phyloP scores from a whole-genome alignment of 1,140 invertebrate species.

The Drosophila bocki region DNA sequence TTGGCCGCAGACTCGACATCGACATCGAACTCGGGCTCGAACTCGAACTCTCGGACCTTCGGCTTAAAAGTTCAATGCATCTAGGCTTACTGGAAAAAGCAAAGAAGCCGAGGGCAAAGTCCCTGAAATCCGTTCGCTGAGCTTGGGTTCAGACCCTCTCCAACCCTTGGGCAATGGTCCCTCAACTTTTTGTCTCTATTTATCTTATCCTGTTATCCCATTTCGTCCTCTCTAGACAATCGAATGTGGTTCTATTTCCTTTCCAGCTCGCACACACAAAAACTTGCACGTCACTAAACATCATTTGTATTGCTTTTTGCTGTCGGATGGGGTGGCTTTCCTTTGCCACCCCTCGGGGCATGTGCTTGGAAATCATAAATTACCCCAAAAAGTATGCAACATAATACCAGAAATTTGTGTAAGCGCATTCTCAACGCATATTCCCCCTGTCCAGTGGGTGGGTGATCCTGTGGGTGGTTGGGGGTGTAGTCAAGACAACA shows the following conservation, averaged over 20 bases:
- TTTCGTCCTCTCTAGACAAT: conserved; percentile 59
- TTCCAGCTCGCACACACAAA: conserved; percentile 57
- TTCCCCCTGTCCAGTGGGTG: background rate
- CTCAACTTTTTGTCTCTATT: conserved; percentile 70
- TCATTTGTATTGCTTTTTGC: conserved; percentile 73
- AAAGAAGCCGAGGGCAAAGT: conserved; percentile 22
- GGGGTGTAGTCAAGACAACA: conserved; percentile 22
- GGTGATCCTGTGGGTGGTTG: background rate
- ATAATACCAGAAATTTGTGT: conserved; percentile 80
- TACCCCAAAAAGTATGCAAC: conserved; percentile 78
- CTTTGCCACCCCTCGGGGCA: conserved; percentile 16
- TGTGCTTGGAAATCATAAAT: conserved; percentile 80
- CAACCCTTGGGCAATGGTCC: conserved; percentile 16
- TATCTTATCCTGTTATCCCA: conserved; percentile 69
- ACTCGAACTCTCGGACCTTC: conserved; percentile 52
- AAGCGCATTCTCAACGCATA: conserved; percentile 55
- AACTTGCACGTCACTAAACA: conserved; percentile 80
- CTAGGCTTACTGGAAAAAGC: conserved; percentile 42
- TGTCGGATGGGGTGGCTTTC: conserved; percentile 12
- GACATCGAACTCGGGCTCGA: conserved; percentile 35
- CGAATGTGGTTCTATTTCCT: conserved; percentile 78
- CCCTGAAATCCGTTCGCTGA: conserved; percentile 15
- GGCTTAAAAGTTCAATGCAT: conserved; percentile 77
- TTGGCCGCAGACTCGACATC: conserved; percentile 20
- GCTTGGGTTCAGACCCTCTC: conserved; percentile 10